Evolutionary conservation across 2,888 invertebrate genomes (phyloP).

Genomic region (Cephus spinipes): DNA sequence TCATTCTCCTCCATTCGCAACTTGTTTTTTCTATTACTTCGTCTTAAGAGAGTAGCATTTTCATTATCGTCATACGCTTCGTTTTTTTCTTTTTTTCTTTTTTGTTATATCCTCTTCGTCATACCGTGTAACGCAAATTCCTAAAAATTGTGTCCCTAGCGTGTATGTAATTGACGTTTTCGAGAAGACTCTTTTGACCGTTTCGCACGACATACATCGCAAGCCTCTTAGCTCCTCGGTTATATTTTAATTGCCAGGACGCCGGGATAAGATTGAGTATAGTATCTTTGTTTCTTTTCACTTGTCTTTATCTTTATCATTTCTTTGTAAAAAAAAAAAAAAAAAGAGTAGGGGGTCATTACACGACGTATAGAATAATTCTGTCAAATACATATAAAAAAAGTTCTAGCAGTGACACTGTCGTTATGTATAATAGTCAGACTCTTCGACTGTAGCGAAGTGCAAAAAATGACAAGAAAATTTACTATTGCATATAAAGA

Average conservation of each 20-base stretch:
- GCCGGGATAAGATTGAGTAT: not conserved
- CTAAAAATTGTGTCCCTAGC: constrained; percentile 25
- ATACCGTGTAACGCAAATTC: not conserved
- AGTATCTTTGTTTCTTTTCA: not conserved
- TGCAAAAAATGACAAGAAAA: not conserved
- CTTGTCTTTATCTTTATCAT: not conserved
- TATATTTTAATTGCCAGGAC: not conserved
- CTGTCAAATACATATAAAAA: not conserved
- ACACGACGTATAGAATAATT: not conserved
- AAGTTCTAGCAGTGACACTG: not conserved
- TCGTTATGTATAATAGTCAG: not conserved
- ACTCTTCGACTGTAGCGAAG: not conserved
- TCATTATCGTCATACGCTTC: not conserved
- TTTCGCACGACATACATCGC: constrained; percentile 9
- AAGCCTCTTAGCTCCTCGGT: not conserved
- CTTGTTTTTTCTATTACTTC: constrained; percentile 23
- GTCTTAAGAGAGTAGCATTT: constrained; percentile 1
- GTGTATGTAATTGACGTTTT: constrained; percentile 56
- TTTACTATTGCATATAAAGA: not conserved
- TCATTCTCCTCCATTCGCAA: constrained; percentile 10
- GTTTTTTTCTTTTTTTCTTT: not conserved
- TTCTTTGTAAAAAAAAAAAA: not conserved
- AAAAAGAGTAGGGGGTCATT: not conserved
- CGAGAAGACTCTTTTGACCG: constrained; percentile 47
- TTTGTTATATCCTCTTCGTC: not conserved